Evolutionary conservation across 2,113 vertebrate genomes (phyloP).

Genomic region (Cygnus atratus): DNA sequence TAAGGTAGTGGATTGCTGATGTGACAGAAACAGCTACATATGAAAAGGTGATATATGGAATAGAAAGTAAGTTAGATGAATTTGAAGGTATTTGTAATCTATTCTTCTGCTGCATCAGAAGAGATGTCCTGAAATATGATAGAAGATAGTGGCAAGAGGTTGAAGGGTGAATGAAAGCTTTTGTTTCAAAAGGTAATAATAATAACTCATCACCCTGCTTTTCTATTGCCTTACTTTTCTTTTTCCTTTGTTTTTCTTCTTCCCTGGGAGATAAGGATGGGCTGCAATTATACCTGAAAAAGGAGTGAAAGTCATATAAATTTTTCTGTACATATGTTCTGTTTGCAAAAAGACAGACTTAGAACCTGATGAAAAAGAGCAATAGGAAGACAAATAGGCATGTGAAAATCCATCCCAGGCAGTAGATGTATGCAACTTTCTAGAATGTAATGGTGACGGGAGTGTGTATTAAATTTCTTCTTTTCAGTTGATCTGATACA

Average conservation of each 20-base stretch:
- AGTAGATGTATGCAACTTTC: not conserved
- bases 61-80: constrained; percentile 61
- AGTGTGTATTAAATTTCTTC: constrained; percentile 1
- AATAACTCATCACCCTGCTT: constrained; percentile 5
- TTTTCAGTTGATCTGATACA: not conserved
- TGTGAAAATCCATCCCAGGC: not conserved
- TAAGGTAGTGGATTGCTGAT: constrained; percentile 46
- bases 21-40: constrained; percentile 54
- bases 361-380: not conserved
- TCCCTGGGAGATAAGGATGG: not conserved
- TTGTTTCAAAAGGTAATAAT: constrained; percentile 57
- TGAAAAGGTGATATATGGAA: constrained; percentile 61
- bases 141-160: constrained; percentile 23
- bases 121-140: constrained; percentile 50
- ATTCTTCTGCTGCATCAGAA: constrained; percentile 42
- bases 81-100: constrained; percentile 60
- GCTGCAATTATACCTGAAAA: constrained; percentile 18
- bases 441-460: not conserved
- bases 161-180: constrained; percentile 56
- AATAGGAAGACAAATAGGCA: not conserved
- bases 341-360: not conserved
- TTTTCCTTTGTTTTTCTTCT: constrained; percentile 9
- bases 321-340: not conserved
- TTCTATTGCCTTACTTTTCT: not conserved
- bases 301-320: not conserved